Percentiles rank a stretch among this genome's conserved stretches.
Conservation (phyloP, 2,113 vertebrate species). For the Ariopsis seemanni region DNA sequence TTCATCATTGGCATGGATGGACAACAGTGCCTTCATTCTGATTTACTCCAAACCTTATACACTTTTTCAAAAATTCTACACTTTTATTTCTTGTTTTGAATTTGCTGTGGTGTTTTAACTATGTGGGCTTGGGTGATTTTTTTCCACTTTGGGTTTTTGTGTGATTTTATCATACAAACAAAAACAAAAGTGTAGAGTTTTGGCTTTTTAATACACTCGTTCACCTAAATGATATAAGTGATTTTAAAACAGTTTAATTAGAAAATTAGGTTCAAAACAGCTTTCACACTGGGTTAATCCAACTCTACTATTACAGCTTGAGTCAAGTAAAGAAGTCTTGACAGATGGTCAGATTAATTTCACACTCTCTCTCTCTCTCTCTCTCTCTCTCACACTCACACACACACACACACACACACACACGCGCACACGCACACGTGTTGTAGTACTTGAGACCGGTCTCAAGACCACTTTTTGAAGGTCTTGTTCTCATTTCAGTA, state of each 20-base stretch:
- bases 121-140: too few relatives aligned
- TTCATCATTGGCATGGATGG: too few relatives aligned
- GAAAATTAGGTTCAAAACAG: not conserved
- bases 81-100: too few relatives aligned
- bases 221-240: not conserved
- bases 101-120: too few relatives aligned
- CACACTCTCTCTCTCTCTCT: not conserved
- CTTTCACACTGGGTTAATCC: conserved; percentile 44
- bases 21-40: too few relatives aligned
- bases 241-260: not conserved
- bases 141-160: not conserved
- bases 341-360: conserved; percentile 43
- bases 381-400: not conserved
- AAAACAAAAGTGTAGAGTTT: not conserved
- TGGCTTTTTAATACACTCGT: not conserved
- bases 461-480: too few relatives aligned
- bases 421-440: not conserved
- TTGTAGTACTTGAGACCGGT: too few relatives aligned
- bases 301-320: conserved; percentile 6
- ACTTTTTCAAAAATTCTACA: too few relatives aligned
- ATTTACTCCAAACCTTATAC: too few relatives aligned
- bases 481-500: too few relatives aligned
- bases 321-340: conserved; percentile 30
- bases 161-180: too few relatives aligned
- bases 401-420: not conserved